Evolutionary conservation across 2,888 invertebrate genomes (phyloP), one percentile per base, ranked within the genome.

Genomic region (Morinoia aosen): DNA sequence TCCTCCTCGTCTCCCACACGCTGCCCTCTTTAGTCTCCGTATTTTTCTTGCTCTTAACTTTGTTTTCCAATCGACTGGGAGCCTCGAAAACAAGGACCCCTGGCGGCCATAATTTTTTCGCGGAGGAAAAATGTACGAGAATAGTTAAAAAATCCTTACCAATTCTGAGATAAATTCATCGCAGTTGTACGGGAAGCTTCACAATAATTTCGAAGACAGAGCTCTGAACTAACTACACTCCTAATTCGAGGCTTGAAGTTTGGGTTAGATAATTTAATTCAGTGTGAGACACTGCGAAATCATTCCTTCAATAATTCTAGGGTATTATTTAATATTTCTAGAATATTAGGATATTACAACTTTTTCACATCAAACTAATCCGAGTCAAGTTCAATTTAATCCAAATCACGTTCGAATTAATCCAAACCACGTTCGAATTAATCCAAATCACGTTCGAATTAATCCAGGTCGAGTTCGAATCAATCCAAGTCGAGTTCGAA

Each of bases 11-110:
- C 19, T 10, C 61, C 25, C 76, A 25, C 33, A 16, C 25, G 25
- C 76, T 16, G 76, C 76, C 76, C 76, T 16, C 33, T 76, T 76
- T 76, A 76, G 76, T 76, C 76, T 76, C 19, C 19, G 3, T 76
- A 76, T 76, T 76, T 76, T 76, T 76, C 76, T 61, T 61, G 76
- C 76, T 76, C 76, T 76, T 76, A 76, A 76, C 76, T 76, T 76
- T 76, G 76, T 76, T 76, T 76, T 76, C 76, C 76, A 76, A 76
- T 76, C 76, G 76, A 76, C 76, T 76, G 76, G 76, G 25, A 76
- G 76, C 76, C 76, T 76, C 76, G 76, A 76, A 76, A 76, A 76
- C 76, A 76, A 76, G 76, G 76, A 76, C 76, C 76, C 61, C 61
- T 10, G 76, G 76, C 76, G 76, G 33, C 76, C 76, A 76, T 76